phyloP scores from a whole-genome alignment of 2,113 vertebrate species.

The Limnothrissa miodon region DNA sequence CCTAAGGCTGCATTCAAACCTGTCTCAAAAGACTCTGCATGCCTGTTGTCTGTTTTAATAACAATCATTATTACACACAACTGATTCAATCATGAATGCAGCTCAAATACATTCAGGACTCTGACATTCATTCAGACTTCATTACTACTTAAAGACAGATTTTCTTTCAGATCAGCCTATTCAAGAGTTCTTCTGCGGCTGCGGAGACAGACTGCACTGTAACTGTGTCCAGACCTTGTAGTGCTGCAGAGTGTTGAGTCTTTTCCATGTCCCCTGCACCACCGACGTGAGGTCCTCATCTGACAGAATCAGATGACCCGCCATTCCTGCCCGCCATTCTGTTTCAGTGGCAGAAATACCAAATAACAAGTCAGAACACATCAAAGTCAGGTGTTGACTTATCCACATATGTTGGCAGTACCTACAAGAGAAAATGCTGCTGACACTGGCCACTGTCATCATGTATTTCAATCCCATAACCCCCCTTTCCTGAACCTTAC shows the following conservation, averaged over 20 bases:
- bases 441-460: neutral
- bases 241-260: conserved; percentile 93
- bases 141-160: neutral
- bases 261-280: conserved; percentile 90
- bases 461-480: neutral
- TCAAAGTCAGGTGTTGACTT: neutral
- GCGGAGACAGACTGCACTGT: neutral
- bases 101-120: neutral
- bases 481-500: conserved; percentile 59
- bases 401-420: neutral
- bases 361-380: neutral
- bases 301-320: conserved; percentile 93
- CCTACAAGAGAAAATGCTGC: neutral
- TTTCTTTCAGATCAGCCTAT: neutral
- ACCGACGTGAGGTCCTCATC: conserved; percentile 96
- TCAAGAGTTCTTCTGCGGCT: neutral
- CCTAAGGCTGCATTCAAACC: neutral
- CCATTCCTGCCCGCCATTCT: conserved; percentile 95
- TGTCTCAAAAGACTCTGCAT: neutral
- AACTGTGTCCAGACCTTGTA: conserved; percentile 46
- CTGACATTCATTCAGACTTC: neutral
- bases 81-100: neutral
- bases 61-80: neutral
- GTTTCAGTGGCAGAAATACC: conserved; percentile 11
- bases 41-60: neutral